phyloP scores from a whole-genome alignment of 1,140 invertebrate species.

The Drosophila baimaii region DNA sequence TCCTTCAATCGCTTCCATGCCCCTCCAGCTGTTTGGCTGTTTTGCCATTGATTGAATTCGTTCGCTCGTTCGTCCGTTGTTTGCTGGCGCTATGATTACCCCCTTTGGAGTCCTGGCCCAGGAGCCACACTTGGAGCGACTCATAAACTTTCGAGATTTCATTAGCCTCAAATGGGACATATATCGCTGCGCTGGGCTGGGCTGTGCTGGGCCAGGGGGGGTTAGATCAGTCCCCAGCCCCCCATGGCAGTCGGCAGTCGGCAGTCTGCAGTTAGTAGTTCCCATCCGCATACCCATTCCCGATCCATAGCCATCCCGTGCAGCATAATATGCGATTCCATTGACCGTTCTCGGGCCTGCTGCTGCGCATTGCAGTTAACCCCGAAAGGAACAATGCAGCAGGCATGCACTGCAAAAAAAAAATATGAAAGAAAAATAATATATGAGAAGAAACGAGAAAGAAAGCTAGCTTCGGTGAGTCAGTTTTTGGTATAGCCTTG shows the following conservation, averaged over 20 bases:
- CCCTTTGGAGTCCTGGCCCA: no score
- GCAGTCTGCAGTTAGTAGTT: not conserved
- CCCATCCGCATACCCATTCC: not conserved
- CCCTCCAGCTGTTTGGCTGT: conserved; percentile 35
- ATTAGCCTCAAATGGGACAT: conserved; percentile 27
- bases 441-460: no score
- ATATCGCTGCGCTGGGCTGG: not conserved
- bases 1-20: not conserved
- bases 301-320: conserved; percentile 11
- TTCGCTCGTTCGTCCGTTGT: conserved; percentile 10
- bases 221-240: not conserved
- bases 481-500: no score
- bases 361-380: conserved; percentile 79
- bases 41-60: conserved; percentile 51
- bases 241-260: not conserved
- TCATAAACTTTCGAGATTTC: conserved; percentile 34
- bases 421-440: no score
- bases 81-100: conserved; percentile 23
- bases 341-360: conserved; percentile 46
- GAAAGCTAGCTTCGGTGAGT: no score
- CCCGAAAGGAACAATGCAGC: conserved; percentile 77
- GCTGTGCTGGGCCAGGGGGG: not conserved
- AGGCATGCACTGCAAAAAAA: conserved; percentile 45
- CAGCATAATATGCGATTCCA: conserved; percentile 41
- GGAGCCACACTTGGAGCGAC: conserved; percentile 17